A percentile compares a stretch with the other conserved stretches of the same genome.
phyloP scores from a whole-genome alignment of 2,888 invertebrate genomes.

The Drosophila aldrichi region DNA sequence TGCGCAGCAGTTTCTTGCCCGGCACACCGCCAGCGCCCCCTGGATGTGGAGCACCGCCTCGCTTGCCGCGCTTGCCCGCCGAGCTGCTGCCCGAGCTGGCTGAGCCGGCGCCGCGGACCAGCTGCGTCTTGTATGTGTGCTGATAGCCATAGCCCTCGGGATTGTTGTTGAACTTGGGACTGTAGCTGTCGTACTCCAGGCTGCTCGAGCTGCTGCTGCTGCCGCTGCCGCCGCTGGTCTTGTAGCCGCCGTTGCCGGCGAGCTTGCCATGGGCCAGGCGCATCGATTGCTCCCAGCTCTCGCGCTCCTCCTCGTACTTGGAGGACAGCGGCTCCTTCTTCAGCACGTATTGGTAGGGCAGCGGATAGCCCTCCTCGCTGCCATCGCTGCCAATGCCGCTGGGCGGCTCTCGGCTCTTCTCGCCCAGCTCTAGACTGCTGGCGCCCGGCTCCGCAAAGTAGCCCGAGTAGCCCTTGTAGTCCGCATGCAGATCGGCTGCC shows the following conservation, averaged over 20 bases:
- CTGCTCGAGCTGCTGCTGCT: conserved; percentile 33
- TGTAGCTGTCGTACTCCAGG: conserved; percentile 83
- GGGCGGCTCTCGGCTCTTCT: conserved; percentile 38
- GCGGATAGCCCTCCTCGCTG: conserved; percentile 80
- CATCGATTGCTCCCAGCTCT: conserved; percentile 65
- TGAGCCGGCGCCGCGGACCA: conserved; percentile 51
- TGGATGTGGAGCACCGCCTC: conserved; percentile 72
- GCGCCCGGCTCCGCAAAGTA: conserved; percentile 82
- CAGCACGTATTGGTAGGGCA: conserved; percentile 82
- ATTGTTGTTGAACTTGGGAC: conserved; percentile 84
- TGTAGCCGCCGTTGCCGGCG: conserved; percentile 13
- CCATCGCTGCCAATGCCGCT: conserved; percentile 45
- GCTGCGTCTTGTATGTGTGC: conserved; percentile 78
- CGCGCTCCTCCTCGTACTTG: conserved; percentile 74
- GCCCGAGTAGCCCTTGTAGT: conserved; percentile 82
- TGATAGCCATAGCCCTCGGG: conserved; percentile 85
- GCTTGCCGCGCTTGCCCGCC: conserved; percentile 32
- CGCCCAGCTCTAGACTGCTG: conserved; percentile 51
- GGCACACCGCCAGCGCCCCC: conserved; percentile 17
- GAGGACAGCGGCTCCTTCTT: conserved; percentile 77
- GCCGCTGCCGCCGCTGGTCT: conserved; percentile 6
- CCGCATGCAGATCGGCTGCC: conserved; percentile 57
- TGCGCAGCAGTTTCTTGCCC: conserved; percentile 55
- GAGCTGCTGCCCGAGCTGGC: not conserved
- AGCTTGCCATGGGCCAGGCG: conserved; percentile 54